Base-by-base conservation (phyloP, 2,888 invertebrate genomes). In the Enchytraeus crypticus region DNA sequence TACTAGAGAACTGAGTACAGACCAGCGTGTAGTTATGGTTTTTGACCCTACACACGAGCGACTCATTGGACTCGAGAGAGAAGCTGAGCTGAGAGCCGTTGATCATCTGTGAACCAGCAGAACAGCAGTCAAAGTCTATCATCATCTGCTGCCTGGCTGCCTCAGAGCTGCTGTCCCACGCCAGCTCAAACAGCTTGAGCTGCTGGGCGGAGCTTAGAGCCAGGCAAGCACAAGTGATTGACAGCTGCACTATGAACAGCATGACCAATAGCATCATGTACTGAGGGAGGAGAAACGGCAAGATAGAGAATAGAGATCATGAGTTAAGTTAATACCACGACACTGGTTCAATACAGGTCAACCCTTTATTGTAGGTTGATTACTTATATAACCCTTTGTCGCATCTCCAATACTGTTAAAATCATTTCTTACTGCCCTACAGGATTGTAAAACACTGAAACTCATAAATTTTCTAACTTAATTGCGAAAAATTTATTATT, bases 181-280 rank as follows among this genome's bases (percentile, higher is more conserved):
- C 32, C 53, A 29, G 23, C 27, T 21, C 30, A 51, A 51, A 51
- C 53, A 51, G 53, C 14, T 11, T n/a, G 21, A 32, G 29, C 53
- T 29, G 32, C 3, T 51, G 53, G 18, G 27, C 21, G 27, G 8
- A 2, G 53, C 33, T 51, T 21, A 51, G 30, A n/a, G 53, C 53
- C 30, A 51, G 53, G 33, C 53, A 51, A n/a, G 53, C 53, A 51
- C 53, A 51, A 2, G 53, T 33, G 33, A 51, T 33, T 32, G 53
- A 51, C 14, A 51, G 33, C 53, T 51, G 53, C 30, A 51, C 53
- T 32, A 51, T 51, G 53, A 51, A 51, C 53, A 51, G 27, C 32
- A 51, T 30, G 30, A 51, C 33, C 29, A 51, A 27, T 23, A 30
- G 30, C 21, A 51, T 29, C 53, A 51, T 51, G 33, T 51, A 51